A percentile compares a stretch with the other conserved stretches of the same genome.
Evolutionary conservation across 2,113 vertebrate genomes (phyloP).

Genomic region (Ceyx melanurus): DNA sequence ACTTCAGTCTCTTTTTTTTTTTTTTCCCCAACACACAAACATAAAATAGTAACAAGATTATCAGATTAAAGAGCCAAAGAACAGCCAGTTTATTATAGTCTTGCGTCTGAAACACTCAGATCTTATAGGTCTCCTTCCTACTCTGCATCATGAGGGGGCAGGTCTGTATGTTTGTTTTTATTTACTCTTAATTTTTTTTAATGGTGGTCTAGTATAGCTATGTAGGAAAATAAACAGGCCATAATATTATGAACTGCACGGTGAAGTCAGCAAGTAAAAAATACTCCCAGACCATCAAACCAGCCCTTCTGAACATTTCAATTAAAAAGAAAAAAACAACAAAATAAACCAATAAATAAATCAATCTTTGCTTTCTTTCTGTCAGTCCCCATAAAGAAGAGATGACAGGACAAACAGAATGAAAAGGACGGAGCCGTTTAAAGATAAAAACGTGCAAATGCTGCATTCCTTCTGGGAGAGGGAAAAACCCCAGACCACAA

Average conservation of each 20-base stretch:
- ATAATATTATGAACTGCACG: fast-evolving
- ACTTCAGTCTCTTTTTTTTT: constrained; percentile 16
- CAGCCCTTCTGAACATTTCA: neutral
- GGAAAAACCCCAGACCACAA: neutral
- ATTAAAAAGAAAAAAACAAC: neutral
- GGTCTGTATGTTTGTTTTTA: neutral
- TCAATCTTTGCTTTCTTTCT: neutral
- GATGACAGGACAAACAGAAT: neutral
- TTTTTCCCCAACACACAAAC: constrained; percentile 22
- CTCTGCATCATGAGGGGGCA: neutral
- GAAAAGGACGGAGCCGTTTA: neutral
- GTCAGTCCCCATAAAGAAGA: neutral
- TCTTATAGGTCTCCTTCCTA: constrained; percentile 12
- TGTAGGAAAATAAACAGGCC: neutral
- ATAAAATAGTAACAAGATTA: constrained; percentile 64
- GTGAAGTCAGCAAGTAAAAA: neutral
- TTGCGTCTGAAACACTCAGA: neutral
- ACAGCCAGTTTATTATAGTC: constrained; percentile 52
- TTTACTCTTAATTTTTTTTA: neutral
- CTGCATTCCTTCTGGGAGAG: neutral
- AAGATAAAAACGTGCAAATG: constrained; percentile 10
- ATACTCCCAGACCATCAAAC: neutral
- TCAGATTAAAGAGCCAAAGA: constrained; percentile 59
- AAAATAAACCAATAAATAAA: neutral
- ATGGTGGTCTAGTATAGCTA: neutral